Percentiles rank a stretch among this genome's conserved stretches.
These are phyloP conservation scores for Clavelina lepadiformis DNA, from an alignment of 23 tunicate species.

Conservation along the genomic window DNA sequence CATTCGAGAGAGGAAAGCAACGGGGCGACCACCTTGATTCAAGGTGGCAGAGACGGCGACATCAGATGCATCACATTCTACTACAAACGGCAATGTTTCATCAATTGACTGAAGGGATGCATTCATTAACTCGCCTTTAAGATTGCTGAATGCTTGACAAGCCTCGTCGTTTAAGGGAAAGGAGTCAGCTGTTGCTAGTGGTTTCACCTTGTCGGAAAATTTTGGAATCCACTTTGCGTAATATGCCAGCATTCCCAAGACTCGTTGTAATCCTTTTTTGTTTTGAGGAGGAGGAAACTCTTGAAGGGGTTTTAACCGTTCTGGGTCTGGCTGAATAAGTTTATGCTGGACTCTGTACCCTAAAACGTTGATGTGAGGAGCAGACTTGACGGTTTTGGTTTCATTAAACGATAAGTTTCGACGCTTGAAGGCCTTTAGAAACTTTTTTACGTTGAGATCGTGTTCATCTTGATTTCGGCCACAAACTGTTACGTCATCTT, in stretches of 20 bases:
- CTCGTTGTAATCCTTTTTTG: slow-evolving; percentile 15
- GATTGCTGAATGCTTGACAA: not conserved
- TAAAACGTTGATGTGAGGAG: not conserved
- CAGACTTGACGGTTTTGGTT: slow-evolving; percentile 12
- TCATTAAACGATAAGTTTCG: slow-evolving; percentile 12
- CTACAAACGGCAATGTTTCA: slow-evolving; percentile 3
- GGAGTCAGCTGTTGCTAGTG: not conserved
- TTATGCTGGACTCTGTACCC: not conserved
- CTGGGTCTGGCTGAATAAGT: slow-evolving; percentile 12
- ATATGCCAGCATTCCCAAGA: slow-evolving; percentile 6
- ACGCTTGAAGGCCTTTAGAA: slow-evolving; percentile 6
- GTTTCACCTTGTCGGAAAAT: slow-evolving; percentile 18
- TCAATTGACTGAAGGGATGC: slow-evolving; percentile 15
- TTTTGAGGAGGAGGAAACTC: slow-evolving; percentile 7
- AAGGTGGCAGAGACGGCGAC: slow-evolving; percentile 17
- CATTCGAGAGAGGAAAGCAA: slow-evolving; percentile 10
- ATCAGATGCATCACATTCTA: slow-evolving; percentile 20
- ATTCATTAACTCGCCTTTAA: not conserved
- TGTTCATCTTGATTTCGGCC: slow-evolving; percentile 30
- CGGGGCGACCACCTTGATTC: slow-evolving; percentile 19
- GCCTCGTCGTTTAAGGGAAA: slow-evolving; percentile 21
- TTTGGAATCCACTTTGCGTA: slow-evolving; percentile 4
- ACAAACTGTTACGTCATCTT: slow-evolving; percentile 30
- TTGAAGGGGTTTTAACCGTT: slow-evolving; percentile 20
- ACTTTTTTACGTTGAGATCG: slow-evolving; percentile 16